Base-by-base conservation (phyloP, 2,797 vertebrate genomes). In the Odontamblyopus rebecca region DNA sequence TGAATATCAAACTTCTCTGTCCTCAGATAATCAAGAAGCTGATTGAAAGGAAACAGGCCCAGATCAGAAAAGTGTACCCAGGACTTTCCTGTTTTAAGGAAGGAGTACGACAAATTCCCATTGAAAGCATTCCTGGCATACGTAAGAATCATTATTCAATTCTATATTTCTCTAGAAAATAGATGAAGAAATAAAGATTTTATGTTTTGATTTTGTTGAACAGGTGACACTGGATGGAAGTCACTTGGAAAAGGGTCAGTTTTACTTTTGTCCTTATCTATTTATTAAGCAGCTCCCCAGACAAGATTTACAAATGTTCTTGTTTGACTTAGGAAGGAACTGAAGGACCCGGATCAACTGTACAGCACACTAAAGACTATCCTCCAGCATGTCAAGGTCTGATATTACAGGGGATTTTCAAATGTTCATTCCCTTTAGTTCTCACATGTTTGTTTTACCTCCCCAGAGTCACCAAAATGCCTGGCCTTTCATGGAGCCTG, bases 401-500 rank as follows among this genome's bases (percentile, higher is more conserved):
- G 44, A 66, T 18, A 23, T 18, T 6, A 65, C 11, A 26, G 35
- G 19, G 7, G 11, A 44, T 38, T 19, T 11, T 62, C 3, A 7
- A 35, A 9, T 63, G 35, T 26, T 44, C 13, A 48, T 48, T 27
- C 2, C 15, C 26, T 4, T 15, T 29, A 16, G 4, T 4, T 1
- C 38, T 64, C 27, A 73, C 5, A 67, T 44, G 6, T 63, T 41
- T 23, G 0, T 56, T 19, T 51, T 38, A 44, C 57, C 61, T 67
- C 61, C 72, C n/a, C 84, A 99, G 98, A 98, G 95, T 90, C 98
- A 99, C 89, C 98, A 95, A 92, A 99, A 97, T 69, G 98, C 97
- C 83, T 99, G 98, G 98, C 98, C 98, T 78, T 99, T 99, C 91
- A 99, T 99, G 97, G 98, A 99, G 92, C 98, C 98, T 1, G 98